Evolutionary conservation across 2,797 vertebrate genomes (phyloP), one percentile per base, ranked within the genome.

Genomic region (Morus bassanus): DNA sequence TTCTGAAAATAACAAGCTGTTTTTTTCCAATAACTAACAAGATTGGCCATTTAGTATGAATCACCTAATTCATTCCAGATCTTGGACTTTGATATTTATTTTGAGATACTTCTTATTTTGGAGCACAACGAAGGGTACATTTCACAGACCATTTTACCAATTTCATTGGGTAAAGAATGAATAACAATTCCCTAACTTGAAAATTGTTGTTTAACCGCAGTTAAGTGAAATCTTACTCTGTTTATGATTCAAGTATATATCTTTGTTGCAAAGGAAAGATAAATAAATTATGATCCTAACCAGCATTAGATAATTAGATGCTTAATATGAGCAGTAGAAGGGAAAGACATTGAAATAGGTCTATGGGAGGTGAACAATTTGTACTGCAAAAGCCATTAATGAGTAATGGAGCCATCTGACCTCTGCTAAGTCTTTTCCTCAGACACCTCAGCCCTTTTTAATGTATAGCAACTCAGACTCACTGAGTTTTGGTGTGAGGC

Each of bases 51-150:
- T 91, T 68, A 79, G 88, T 72, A 75, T 95, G 94, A 95, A 96
- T 96, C 96, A 96, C 75, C 60, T 95, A 96, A 95, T 95, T 96
- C 59, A 65, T 93, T 96, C 95, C 96, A 96, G 92, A 92, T 83
- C 68, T 68, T 75, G 84, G 84, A 54, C 91, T 93, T 88, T 54
- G 41, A 48, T 77, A 83, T 89, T 94, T 96, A 95, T 93, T 96
- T 87, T 94, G 91, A 93, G 92, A 74, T 46, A 50, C 89, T 94
- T 94, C 68, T 83, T 87, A 74, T 80, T 96, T 89, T 94, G 92
- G 93, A 96, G 86, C 45, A 68, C n/a, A 37, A 56, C 2, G 5
- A 91, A 92, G 88, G 78, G 88, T 92, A 93, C 88, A 89, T 95
- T 96, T 95, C 84, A 85, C 81, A 80, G 81, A 37, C 41, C 35